Conservation (phyloP, 1,140 invertebrate species). For the Saccostrea echinata region DNA sequence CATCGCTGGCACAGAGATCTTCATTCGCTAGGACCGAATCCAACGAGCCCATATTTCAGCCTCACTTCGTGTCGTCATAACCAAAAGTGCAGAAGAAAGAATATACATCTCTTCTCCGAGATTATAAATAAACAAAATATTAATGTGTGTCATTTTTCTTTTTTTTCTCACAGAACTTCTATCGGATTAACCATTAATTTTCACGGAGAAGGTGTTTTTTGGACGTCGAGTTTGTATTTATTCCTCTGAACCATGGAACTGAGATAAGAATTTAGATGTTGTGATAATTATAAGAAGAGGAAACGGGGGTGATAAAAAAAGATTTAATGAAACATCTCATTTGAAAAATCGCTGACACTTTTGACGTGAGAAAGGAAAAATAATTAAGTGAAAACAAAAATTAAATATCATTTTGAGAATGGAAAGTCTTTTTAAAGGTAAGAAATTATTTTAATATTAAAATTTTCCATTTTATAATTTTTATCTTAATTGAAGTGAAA, state of each 20-base stretch:
- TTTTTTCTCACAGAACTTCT: conserved; percentile 20
- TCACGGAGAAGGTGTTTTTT: neutral
- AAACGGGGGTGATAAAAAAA: neutral
- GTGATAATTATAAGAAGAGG: neutral
- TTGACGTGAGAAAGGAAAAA: neutral
- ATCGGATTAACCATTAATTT: neutral
- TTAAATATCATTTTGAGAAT: neutral
- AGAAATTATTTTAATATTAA: neutral
- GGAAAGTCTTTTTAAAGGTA: conserved; percentile 2
- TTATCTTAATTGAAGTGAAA: neutral
- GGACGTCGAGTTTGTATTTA: neutral
- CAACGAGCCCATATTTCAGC: neutral
- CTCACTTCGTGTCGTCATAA: neutral
- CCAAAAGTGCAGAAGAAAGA: neutral
- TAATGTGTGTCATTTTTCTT: neutral
- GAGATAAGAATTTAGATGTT: conserved; percentile 1
- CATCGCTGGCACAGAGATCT: neutral
- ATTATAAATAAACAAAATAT: conserved; percentile 1
- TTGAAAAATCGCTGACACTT: neutral
- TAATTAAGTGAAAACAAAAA: neutral
- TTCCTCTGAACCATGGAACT: neutral
- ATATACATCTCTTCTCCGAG: neutral
- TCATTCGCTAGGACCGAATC: conserved; percentile 21
- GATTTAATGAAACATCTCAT: neutral
- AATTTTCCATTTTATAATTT: neutral